Evolutionary conservation across 2,888 invertebrate species (phyloP).

Genomic region (Cosmia trapezina): DNA sequence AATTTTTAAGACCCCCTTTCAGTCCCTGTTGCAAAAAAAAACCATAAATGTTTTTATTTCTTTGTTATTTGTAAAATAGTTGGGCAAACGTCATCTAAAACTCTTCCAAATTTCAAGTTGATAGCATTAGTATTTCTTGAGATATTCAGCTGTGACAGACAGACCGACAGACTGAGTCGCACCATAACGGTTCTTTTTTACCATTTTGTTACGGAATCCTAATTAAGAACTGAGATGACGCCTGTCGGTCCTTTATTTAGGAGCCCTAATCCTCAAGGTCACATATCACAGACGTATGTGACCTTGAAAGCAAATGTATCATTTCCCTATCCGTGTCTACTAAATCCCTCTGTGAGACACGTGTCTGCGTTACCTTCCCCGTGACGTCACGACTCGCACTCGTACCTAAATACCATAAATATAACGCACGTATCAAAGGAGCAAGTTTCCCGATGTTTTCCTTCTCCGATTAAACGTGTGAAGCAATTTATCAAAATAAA

Average conservation of each 20-base stretch:
- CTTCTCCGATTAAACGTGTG: conserved; percentile 59
- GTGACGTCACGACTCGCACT: conserved; percentile 1
- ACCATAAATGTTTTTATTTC: too few species aligned
- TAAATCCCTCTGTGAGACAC: conserved; percentile 1
- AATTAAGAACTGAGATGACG: background rate
- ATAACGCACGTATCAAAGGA: conserved; percentile 40
- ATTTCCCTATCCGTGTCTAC: background rate
- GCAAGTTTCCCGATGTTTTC: conserved; percentile 57
- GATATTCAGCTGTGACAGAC: too few species aligned
- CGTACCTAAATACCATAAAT: conserved; percentile 7
- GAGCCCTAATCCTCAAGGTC: background rate
- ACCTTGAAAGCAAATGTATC: conserved; percentile 10
- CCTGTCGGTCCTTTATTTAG: background rate
- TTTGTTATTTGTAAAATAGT: too few species aligned
- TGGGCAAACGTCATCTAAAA: too few species aligned
- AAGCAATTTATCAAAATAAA: conserved; percentile 64
- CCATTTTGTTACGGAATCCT: too few species aligned
- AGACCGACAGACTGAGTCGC: too few species aligned
- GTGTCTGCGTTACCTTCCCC: background rate
- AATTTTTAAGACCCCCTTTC: too few species aligned
- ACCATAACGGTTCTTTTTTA: too few species aligned
- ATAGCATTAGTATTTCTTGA: too few species aligned
- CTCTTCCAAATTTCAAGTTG: too few species aligned
- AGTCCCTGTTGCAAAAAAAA: too few species aligned
- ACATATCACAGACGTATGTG: background rate